Conservation (phyloP, 2,113 vertebrate genomes). For the Eudyptes chrysolophus region DNA sequence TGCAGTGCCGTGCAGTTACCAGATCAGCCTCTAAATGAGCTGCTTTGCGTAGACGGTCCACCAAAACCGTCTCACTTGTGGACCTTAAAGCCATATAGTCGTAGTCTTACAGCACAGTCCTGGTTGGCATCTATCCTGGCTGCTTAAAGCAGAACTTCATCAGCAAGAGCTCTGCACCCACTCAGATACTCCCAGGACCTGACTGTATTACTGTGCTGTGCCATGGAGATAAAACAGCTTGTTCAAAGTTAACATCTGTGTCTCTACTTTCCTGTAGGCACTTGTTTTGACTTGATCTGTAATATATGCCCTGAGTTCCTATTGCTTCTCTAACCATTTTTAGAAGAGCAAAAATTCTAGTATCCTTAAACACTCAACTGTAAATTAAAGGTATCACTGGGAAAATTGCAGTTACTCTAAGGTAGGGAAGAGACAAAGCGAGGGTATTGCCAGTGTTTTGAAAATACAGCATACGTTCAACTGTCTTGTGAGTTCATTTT, state of each 20-base stretch:
- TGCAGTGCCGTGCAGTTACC: fast-evolving
- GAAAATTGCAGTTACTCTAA: background rate
- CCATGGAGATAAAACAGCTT: background rate
- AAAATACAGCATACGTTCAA: background rate
- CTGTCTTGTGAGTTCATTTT: background rate
- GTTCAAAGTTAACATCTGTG: background rate
- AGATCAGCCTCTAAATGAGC: background rate
- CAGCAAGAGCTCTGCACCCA: background rate
- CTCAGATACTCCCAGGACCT: background rate
- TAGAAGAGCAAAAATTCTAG: background rate
- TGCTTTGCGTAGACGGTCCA: background rate
- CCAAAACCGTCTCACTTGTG: background rate
- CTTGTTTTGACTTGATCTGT: background rate
- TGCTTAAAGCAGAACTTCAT: background rate
- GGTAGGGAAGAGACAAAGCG: background rate
- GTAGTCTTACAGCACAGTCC: background rate
- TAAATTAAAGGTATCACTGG: background rate
- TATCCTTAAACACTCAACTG: background rate
- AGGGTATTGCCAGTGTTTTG: background rate
- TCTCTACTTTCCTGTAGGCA: background rate
- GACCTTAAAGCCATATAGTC: background rate
- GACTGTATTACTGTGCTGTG: background rate
- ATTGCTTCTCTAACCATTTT: background rate
- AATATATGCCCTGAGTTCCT: background rate
- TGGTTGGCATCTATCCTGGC: background rate